phyloP scores from a whole-genome alignment of 2,888 invertebrate genomes.

The Tuta absoluta region DNA sequence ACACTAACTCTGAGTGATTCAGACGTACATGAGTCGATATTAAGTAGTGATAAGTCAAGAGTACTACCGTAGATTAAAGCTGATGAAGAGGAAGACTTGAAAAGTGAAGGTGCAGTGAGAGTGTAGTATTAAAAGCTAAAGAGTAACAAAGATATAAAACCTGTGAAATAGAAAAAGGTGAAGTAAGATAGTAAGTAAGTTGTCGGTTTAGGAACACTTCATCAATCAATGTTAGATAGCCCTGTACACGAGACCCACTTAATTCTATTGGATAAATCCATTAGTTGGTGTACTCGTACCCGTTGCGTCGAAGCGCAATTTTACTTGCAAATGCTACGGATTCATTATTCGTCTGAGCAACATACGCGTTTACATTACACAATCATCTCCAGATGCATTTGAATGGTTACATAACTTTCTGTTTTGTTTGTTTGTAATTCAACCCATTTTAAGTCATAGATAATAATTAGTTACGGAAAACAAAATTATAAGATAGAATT shows the following conservation, averaged over 20 bases:
- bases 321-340: conserved; percentile 25
- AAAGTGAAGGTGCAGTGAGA: conserved; percentile 44
- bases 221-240: background rate
- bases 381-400: background rate
- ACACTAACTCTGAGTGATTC: conserved; percentile 42
- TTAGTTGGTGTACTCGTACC: conserved; percentile 2
- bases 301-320: conserved; percentile 19
- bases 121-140: conserved; percentile 30
- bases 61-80: conserved; percentile 47
- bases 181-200: background rate
- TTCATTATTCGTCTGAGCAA: conserved; percentile 13
- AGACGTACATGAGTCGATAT: conserved; percentile 10
- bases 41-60: conserved; percentile 26
- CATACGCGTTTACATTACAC: background rate
- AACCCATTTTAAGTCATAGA: background rate
- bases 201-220: background rate
- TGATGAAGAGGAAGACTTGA: conserved; percentile 44
- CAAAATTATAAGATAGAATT: too few relatives aligned
- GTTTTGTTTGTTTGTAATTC: background rate
- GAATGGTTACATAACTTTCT: background rate
- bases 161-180: conserved; percentile 31
- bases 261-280: conserved; percentile 9
- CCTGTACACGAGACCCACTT: background rate
- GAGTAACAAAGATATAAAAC: conserved; percentile 24
- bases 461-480: too few relatives aligned